A percentile compares a stretch with the other conserved stretches of the same genome.
Evolutionary conservation across 2,888 invertebrate genomes (phyloP).

Genomic region (Tachystola acroxantha): DNA sequence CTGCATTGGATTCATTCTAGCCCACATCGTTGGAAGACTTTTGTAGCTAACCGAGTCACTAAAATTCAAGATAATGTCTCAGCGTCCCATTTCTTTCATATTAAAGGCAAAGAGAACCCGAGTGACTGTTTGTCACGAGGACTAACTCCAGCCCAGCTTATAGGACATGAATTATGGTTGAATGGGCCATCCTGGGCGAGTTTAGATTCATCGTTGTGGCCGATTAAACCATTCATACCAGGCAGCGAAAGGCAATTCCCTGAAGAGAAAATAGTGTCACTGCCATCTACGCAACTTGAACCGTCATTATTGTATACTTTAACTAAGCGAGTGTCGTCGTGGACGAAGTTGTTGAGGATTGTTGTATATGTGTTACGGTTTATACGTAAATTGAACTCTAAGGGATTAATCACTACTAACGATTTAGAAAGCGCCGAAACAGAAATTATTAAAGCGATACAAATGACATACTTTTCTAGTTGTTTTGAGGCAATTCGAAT

Average conservation of each 20-base stretch:
- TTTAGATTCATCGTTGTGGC: not conserved
- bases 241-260: not conserved
- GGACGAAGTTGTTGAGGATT: not conserved
- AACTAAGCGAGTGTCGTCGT: not conserved
- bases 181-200: not conserved
- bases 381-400: not conserved
- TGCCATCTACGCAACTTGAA: not conserved
- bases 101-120: slow-evolving; percentile 10
- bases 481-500: not conserved
- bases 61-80: slow-evolving; percentile 5
- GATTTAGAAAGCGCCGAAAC: not conserved
- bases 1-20: slow-evolving; percentile 14
- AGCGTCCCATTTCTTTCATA: slow-evolving; percentile 6
- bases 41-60: slow-evolving; percentile 14
- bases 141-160: slow-evolving; percentile 5
- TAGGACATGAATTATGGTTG: slow-evolving; percentile 1
- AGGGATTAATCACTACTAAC: not conserved
- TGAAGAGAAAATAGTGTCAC: not conserved
- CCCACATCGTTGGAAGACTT: slow-evolving; percentile 12
- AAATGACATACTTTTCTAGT: not conserved
- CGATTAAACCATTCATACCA: not conserved
- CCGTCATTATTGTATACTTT: not conserved
- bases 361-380: not conserved
- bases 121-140: slow-evolving; percentile 13
- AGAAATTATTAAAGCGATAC: not conserved